Evolutionary conservation across 2,888 invertebrate species (phyloP).

Genomic region (Rhingia campestris): DNA sequence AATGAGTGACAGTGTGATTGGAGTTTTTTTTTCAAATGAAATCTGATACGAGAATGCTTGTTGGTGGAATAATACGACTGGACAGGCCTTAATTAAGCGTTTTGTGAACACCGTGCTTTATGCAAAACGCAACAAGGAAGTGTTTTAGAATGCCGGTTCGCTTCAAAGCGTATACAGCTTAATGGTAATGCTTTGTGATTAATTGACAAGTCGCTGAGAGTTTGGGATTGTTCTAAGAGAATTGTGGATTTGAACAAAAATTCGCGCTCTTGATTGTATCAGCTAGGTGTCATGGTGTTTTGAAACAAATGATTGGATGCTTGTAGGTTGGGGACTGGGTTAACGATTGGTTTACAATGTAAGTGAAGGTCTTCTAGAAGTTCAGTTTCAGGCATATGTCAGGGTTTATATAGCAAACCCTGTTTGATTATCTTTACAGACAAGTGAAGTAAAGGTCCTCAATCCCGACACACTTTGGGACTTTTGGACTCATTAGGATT

Average conservation of each 20-base stretch:
- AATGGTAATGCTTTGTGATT: constrained; percentile 24
- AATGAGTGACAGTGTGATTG: constrained; percentile 54
- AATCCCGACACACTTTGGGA: too few relatives aligned
- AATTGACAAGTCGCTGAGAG: neutral
- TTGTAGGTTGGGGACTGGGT: too few relatives aligned
- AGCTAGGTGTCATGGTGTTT: too few relatives aligned
- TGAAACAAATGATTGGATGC: too few relatives aligned
- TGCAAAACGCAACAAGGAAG: constrained; percentile 54
- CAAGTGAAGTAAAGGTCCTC: too few relatives aligned
- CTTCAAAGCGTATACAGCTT: constrained; percentile 5
- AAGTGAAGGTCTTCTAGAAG: too few relatives aligned
- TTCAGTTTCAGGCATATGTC: too few relatives aligned
- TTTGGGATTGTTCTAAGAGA: neutral
- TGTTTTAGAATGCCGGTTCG: constrained; percentile 33
- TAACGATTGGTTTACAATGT: too few relatives aligned
- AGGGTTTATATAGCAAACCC: too few relatives aligned
- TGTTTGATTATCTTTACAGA: too few relatives aligned
- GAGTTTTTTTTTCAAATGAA: constrained; percentile 8
- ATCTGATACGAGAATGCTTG: constrained; percentile 39
- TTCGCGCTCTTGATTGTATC: neutral
- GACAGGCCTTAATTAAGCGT: constrained; percentile 48
- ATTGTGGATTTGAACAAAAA: neutral
- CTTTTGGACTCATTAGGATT: too few relatives aligned
- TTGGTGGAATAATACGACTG: constrained; percentile 24
- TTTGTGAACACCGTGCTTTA: constrained; percentile 33